Base-by-base conservation (phyloP, 2,888 invertebrate species). In the Callyntrura guangdongensis region DNA sequence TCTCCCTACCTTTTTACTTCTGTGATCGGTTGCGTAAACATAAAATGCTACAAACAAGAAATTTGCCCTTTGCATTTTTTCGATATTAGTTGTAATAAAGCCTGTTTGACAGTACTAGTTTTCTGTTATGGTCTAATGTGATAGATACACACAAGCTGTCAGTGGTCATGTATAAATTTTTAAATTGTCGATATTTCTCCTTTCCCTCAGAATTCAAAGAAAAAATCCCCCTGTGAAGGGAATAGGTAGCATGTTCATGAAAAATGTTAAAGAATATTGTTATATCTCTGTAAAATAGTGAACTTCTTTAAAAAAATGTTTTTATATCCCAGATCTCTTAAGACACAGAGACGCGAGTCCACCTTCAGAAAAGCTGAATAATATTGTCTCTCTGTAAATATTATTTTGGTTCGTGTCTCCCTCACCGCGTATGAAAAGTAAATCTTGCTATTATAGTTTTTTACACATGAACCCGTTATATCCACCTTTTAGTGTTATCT, bases 161-260 rank as follows among this genome's bases (percentile, higher is more conserved):
- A 79, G 77, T 27, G 56, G 53, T 22, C n/a, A n/a, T n/a, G n/a
- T 79, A 79, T 53, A 56, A 56, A 53, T 53, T 79, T 79, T 56
- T 53, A 53, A 49, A 56, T 56, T 79, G 56, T 49, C 56, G 53
- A 79, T 56, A 25, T 53, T 77, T 79, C 22, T n/a, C 56, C 22
- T 69, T n/a, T 69, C 27, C 36, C 36, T 67, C 14, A 36, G 14
- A 27, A 14, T 14, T 11, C 22, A 64, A 14, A 36, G 36, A n/a
- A 36, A 67, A 67, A n/a, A n/a, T n/a, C n/a, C n/a, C n/a, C n/a
- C n/a, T n/a, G n/a, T n/a, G n/a, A n/a, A n/a, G n/a, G n/a, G n/a
- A n/a, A n/a, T n/a, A n/a, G n/a, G 67, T 67, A 36, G 27, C 67
- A 1, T 67, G 27, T n/a, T 67, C 36, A 36, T 8, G 36, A 36